Evolutionary conservation across 1,140 invertebrate species (phyloP).

Genomic region (Calephelis virginiensis): DNA sequence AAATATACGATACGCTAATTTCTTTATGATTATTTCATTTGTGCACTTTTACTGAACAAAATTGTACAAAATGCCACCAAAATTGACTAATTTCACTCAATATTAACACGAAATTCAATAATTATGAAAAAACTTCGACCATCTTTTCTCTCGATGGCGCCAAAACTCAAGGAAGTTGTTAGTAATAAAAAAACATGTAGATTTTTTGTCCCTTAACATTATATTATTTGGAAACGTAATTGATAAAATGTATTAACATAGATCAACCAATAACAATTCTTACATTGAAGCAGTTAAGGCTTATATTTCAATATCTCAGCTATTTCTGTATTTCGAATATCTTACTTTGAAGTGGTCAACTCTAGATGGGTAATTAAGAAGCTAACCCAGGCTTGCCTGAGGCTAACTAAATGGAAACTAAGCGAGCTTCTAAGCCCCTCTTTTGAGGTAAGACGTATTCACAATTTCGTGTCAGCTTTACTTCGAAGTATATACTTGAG

Average conservation of each 20-base stretch:
- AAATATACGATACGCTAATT: too few relatives aligned
- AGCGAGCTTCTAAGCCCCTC: constrained; percentile 61
- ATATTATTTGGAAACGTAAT: neutral
- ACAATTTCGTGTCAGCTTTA: constrained; percentile 20
- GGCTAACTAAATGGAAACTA: constrained; percentile 64
- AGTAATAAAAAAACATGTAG: too few relatives aligned
- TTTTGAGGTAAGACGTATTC: constrained; percentile 36
- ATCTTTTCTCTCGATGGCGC: too few relatives aligned
- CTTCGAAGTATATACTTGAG: neutral
- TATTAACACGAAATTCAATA: too few relatives aligned
- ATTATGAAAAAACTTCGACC: too few relatives aligned
- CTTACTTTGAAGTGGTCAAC: constrained; percentile 56
- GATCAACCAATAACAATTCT: neutral
- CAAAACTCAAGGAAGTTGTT: too few relatives aligned
- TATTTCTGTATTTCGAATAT: constrained; percentile 20
- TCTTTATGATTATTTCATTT: too few relatives aligned
- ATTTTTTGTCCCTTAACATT: neutral
- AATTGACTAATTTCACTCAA: too few relatives aligned
- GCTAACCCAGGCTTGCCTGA: constrained; percentile 61
- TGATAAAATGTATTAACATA: neutral
- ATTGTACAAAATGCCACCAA: too few relatives aligned
- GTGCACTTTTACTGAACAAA: too few relatives aligned
- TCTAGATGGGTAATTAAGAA: constrained; percentile 71
- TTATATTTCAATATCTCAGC: neutral
- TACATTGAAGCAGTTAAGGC: neutral